phyloP scores from a whole-genome alignment of 2,113 vertebrate genomes.

The Ascaphus truei region DNA sequence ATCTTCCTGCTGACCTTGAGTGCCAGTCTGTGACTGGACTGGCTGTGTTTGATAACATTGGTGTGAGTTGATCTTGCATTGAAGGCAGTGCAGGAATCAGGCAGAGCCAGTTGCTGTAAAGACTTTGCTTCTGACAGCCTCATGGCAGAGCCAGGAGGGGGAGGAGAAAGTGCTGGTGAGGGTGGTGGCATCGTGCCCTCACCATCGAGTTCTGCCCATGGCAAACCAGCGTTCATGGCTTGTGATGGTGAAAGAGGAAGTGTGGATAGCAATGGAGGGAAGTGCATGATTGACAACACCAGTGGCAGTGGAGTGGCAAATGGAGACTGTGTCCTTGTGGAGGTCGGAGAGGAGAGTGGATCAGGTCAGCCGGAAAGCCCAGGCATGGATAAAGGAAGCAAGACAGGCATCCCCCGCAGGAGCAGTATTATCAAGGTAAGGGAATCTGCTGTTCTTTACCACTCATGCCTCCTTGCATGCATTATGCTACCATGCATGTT shows the following conservation, averaged over 20 bases:
- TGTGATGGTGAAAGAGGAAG: slow-evolving; percentile 5
- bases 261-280: slow-evolving; percentile 53
- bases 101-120: not conserved
- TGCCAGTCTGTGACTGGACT: not conserved
- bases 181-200: slow-evolving; percentile 11
- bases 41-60: not conserved
- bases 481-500: too few species aligned
- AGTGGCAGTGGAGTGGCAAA: slow-evolving; percentile 71
- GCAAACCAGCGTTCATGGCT: not conserved
- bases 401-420: slow-evolving; percentile 79
- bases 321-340: slow-evolving; percentile 72
- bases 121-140: slow-evolving; percentile 22
- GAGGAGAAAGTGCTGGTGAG: slow-evolving; percentile 17
- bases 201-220: not conserved
- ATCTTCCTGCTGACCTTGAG: not conserved
- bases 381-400: slow-evolving; percentile 59
- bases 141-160: slow-evolving; percentile 31
- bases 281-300: slow-evolving; percentile 54
- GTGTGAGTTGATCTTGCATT: not conserved
- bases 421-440: slow-evolving; percentile 95
- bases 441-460: not conserved
- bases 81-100: not conserved
- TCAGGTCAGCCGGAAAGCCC: slow-evolving; percentile 62
- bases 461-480: too few species aligned
- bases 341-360: slow-evolving; percentile 55